phyloP scores from a whole-genome alignment of 2,113 vertebrate species.

The Thunnus maccoyii region DNA sequence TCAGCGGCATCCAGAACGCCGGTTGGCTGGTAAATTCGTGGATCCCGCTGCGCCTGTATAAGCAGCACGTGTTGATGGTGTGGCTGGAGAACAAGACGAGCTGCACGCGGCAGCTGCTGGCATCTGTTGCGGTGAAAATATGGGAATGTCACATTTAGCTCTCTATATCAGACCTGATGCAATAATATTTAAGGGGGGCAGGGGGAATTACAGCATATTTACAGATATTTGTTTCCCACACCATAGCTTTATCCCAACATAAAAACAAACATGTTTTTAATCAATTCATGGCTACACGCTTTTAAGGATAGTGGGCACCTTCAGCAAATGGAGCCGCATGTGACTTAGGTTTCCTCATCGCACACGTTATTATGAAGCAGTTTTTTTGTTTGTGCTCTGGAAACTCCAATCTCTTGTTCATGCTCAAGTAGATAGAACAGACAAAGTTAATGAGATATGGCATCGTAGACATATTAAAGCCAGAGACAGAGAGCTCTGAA shows the following conservation, averaged over 20 bases:
- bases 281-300: too few species aligned
- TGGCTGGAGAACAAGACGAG: slow-evolving; percentile 41
- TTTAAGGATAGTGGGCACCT: too few species aligned
- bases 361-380: too few species aligned
- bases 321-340: not conserved
- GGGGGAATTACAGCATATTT: not conserved
- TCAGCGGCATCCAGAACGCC: not conserved
- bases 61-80: slow-evolving; percentile 78
- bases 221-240: not conserved
- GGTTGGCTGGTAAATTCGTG: slow-evolving; percentile 62
- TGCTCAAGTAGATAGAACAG: not conserved
- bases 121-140: slow-evolving; percentile 23
- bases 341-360: not conserved
- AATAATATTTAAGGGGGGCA: too few species aligned
- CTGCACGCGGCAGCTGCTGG: slow-evolving; percentile 53
- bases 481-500: slow-evolving; percentile 13
- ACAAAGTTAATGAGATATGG: slow-evolving; percentile 26
- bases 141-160: slow-evolving; percentile 23
- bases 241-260: too few species aligned
- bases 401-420: not conserved
- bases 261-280: too few species aligned
- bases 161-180: not conserved
- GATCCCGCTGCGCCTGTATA: not conserved
- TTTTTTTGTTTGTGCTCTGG: not conserved
- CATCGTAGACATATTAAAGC: slow-evolving; percentile 53